Percentiles rank a stretch among this genome's conserved stretches.
Evolutionary conservation across 2,888 invertebrate genomes (phyloP).

Genomic region (Tupiocoris notatus): DNA sequence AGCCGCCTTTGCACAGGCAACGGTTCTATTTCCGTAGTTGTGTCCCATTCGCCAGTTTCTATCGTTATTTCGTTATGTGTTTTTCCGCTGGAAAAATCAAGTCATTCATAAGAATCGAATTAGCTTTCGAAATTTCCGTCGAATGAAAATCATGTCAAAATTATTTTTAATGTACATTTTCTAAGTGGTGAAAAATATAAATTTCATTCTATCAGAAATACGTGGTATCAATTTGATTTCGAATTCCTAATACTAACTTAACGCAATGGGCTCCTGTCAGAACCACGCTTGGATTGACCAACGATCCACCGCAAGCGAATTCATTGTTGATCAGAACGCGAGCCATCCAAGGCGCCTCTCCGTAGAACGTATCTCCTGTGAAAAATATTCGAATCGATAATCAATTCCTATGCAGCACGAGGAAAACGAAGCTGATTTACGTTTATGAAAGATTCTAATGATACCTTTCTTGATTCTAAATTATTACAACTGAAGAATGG

Average conservation of each 20-base stretch:
- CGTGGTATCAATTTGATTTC: no score
- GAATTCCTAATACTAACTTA: conserved; percentile 42
- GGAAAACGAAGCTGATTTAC: no score
- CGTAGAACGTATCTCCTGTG: conserved; percentile 44
- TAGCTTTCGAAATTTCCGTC: not conserved
- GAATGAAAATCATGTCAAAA: not conserved
- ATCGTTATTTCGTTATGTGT: conserved; percentile 53
- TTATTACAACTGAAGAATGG: no score
- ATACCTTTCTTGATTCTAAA: no score
- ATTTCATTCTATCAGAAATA: no score
- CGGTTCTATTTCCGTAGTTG: conserved; percentile 63
- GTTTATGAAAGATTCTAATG: no score
- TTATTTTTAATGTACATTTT: not conserved
- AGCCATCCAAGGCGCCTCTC: conserved; percentile 47
- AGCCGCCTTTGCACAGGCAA: conserved; percentile 65
- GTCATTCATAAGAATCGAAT: not conserved
- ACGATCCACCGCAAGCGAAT: conserved; percentile 43
- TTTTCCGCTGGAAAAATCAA: conserved; percentile 3
- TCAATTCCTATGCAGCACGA: no score
- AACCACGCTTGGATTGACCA: conserved; percentile 38
- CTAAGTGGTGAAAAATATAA: not conserved
- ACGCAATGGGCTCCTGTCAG: conserved; percentile 46
- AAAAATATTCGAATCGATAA: not conserved
- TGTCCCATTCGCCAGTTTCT: conserved; percentile 76
- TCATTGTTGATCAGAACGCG: conserved; percentile 27